Evolutionary conservation across 2,113 vertebrate genomes (phyloP).

Genomic region (Otocyon megalotis): DNA sequence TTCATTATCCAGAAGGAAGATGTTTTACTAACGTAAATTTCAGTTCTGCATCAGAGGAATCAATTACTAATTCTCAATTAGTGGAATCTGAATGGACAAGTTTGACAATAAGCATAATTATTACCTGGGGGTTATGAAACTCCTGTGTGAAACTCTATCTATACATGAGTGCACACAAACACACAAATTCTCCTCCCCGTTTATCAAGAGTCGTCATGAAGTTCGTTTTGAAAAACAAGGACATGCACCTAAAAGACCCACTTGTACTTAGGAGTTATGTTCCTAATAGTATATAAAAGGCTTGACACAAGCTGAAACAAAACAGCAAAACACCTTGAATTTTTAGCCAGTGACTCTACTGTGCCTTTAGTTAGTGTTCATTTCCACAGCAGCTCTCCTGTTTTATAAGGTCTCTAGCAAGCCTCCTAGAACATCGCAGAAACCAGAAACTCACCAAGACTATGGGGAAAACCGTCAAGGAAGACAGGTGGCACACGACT

Average conservation of each 20-base stretch:
- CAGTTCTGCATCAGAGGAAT: neutral
- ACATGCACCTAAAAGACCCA: neutral
- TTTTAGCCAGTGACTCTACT: neutral
- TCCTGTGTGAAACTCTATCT: neutral
- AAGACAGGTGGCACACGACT: neutral
- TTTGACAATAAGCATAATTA: slow-evolving; percentile 1
- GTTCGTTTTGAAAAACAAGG: slow-evolving; percentile 27
- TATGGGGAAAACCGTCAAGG: neutral
- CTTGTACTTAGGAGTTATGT: neutral
- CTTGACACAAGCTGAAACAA: neutral
- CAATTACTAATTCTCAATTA: slow-evolving; percentile 12
- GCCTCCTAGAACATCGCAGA: slow-evolving; percentile 38
- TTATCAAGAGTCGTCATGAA: neutral
- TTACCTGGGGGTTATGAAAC: neutral
- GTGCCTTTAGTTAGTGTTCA: neutral
- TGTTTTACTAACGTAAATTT: neutral
- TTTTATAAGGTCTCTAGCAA: neutral
- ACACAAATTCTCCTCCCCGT: neutral
- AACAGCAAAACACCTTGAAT: neutral
- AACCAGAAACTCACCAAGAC: slow-evolving; percentile 16
- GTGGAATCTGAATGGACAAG: slow-evolving; percentile 3
- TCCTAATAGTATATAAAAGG: neutral
- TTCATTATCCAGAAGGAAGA: neutral
- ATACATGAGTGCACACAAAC: too few relatives aligned
- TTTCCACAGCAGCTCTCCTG: neutral